A percentile compares a stretch with the other conserved stretches of the same genome.
Evolutionary conservation across 2,797 vertebrate species (phyloP).

Genomic region (Bovichtus variegatus): DNA sequence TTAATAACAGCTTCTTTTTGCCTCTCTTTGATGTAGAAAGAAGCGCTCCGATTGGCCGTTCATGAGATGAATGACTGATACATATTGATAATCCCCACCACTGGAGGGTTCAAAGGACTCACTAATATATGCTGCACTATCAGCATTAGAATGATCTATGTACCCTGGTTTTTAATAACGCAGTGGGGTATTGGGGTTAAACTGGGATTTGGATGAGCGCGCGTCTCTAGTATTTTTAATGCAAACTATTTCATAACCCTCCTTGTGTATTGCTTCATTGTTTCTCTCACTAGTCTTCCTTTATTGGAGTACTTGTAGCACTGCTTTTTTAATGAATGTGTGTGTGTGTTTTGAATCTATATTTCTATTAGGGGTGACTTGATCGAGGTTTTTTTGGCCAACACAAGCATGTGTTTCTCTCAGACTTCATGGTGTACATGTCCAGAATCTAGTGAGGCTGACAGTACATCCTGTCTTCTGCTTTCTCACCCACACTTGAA

Average conservation of each 20-base stretch:
- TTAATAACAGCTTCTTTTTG: constrained; percentile 32
- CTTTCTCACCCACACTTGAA: constrained; percentile 7
- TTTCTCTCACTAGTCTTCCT: constrained; percentile 9
- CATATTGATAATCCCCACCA: constrained; percentile 59
- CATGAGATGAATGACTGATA: constrained; percentile 66
- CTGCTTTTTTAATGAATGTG: not conserved
- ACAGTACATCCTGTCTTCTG: constrained; percentile 4
- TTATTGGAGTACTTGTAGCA: not conserved
- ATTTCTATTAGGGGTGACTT: not conserved
- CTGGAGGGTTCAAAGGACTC: constrained; percentile 67
- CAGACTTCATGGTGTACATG: constrained; percentile 1
- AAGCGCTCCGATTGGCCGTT: constrained; percentile 48
- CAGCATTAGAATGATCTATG: constrained; percentile 46
- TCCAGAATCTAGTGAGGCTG: not conserved
- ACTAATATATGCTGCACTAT: constrained; percentile 49
- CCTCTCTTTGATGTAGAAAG: constrained; percentile 65
- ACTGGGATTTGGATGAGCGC: constrained; percentile 65
- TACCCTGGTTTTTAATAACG: constrained; percentile 50
- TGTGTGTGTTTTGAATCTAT: not conserved
- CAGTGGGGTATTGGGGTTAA: constrained; percentile 72
- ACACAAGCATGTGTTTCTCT: not conserved
- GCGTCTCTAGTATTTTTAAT: constrained; percentile 20
- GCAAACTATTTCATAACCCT: constrained; percentile 18
- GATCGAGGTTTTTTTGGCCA: not conserved
- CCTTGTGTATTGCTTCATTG: constrained; percentile 30